These are phyloP conservation scores for Melinaea menophilus DNA, from an alignment of 2,888 invertebrate genomes.

Conservation along the genomic window DNA sequence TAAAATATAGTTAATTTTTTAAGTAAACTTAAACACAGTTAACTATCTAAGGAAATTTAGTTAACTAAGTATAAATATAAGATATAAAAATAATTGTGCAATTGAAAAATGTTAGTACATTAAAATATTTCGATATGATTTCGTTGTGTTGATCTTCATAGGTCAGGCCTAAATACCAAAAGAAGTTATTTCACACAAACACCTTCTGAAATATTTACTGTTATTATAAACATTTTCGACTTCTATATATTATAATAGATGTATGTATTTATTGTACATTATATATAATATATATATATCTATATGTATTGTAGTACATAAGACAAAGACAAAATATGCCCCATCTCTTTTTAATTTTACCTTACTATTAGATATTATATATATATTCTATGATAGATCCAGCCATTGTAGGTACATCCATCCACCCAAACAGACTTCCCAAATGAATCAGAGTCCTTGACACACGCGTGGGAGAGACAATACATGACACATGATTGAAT, in stretches of 20 bases:
- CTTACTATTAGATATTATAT: not conserved
- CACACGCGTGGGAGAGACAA: conserved; percentile 60
- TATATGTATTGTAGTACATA: too few species aligned
- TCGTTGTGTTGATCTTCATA: not conserved
- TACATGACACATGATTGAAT: conserved; percentile 34
- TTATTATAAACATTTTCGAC: too few species aligned
- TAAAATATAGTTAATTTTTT: too few species aligned
- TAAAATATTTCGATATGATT: not conserved
- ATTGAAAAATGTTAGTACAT: not conserved
- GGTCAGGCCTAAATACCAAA: conserved; percentile 2
- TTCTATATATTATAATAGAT: too few species aligned
- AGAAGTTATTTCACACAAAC: not conserved
- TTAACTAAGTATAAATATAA: too few species aligned
- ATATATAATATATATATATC: too few species aligned
- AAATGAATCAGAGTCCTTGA: conserved; percentile 61
- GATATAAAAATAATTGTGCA: not conserved
- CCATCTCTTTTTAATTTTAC: too few species aligned
- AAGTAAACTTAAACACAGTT: too few species aligned
- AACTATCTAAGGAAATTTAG: too few species aligned
- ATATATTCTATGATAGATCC: not conserved
- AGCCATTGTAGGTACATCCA: conserved; percentile 9
- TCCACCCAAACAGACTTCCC: conserved; percentile 37
- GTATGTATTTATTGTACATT: too few species aligned
- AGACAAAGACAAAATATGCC: too few species aligned
- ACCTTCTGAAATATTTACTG: not conserved